These are phyloP conservation scores for Sinohyriopsis cumingii DNA, from an alignment of 2,888 invertebrate species.

Conservation along the genomic window DNA sequence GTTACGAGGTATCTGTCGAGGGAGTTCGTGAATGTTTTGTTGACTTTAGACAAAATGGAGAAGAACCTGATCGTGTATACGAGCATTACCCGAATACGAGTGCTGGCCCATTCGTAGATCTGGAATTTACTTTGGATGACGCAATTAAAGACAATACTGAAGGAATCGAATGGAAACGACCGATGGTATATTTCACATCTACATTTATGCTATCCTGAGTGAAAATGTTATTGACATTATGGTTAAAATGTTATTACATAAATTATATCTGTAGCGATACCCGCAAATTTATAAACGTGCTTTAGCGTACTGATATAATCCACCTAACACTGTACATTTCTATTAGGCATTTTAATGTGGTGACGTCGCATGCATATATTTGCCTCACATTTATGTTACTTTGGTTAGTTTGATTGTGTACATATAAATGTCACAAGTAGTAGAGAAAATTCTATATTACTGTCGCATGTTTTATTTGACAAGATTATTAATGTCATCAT, in stretches of 20 bases:
- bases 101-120: constrained; percentile 44
- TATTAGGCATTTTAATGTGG: too few relatives aligned
- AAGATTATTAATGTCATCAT: too few relatives aligned
- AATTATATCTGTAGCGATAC: not conserved
- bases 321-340: not conserved
- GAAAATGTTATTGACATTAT: too few relatives aligned
- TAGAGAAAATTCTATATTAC: too few relatives aligned
- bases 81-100: constrained; percentile 22
- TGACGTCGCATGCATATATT: too few relatives aligned
- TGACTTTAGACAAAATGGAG: constrained; percentile 33
- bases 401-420: too few relatives aligned
- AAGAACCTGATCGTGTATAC: constrained; percentile 20
- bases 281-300: not conserved
- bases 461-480: too few relatives aligned
- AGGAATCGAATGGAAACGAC: constrained; percentile 57
- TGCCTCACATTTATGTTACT: too few relatives aligned
- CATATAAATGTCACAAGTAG: too few relatives aligned
- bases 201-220: not conserved
- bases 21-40: constrained; percentile 25
- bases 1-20: constrained; percentile 20
- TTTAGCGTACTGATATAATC: not conserved
- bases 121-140: constrained; percentile 43
- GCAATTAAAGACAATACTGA: constrained; percentile 41
- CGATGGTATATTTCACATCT: constrained; percentile 39
- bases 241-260: not conserved